Evolutionary conservation across 2,797 vertebrate species (phyloP).

Genomic region (Psittacula echo): DNA sequence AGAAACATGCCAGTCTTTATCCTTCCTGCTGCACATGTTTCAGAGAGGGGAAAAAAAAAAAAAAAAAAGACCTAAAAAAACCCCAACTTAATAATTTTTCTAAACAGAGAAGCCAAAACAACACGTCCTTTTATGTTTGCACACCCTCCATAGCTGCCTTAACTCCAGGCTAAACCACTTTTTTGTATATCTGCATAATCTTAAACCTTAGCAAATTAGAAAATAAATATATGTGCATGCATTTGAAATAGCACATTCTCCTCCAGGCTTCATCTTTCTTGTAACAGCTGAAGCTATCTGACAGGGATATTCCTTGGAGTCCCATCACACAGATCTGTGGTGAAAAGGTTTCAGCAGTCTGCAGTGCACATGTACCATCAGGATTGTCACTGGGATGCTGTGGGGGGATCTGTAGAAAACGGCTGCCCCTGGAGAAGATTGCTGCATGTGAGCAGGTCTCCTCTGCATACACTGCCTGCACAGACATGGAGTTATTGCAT

Average conservation of each 20-base stretch:
- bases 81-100: not conserved
- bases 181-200: conserved; percentile 36
- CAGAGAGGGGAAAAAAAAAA: not conserved
- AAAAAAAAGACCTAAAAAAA: not conserved
- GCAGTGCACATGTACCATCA: not conserved
- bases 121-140: not conserved
- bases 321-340: fast-evolving
- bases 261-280: conserved; percentile 2
- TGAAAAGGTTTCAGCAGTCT: not conserved
- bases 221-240: conserved; percentile 22
- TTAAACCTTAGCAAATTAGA: conserved; percentile 61
- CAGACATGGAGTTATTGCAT: not conserved
- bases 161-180: conserved; percentile 55
- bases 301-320: not conserved
- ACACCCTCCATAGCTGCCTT: not conserved
- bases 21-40: not conserved
- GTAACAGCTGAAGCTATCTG: not conserved
- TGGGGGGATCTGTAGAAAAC: not conserved
- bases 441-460: not conserved
- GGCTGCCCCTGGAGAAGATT: not conserved
- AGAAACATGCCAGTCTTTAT: not conserved
- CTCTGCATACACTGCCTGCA: not conserved
- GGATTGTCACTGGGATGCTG: not conserved
- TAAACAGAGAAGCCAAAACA: conserved; percentile 26
- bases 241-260: conserved; percentile 32